Evolutionary conservation across 2,113 vertebrate genomes (phyloP).

Genomic region (Elephas maximus): DNA sequence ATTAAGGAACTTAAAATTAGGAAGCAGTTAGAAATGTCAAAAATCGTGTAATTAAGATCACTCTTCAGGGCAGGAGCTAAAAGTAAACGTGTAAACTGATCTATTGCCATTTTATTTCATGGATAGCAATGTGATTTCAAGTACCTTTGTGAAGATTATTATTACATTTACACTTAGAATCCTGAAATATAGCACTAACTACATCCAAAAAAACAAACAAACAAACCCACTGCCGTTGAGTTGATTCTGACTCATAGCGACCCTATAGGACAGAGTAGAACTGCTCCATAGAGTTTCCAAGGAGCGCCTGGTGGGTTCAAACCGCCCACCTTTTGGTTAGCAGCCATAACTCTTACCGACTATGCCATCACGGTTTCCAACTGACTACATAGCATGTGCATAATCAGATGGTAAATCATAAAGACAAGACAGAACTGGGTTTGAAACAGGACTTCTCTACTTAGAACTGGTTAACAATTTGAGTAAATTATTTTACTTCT

Average conservation of each 20-base stretch:
- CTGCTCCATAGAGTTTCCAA: too few relatives aligned
- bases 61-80: neutral
- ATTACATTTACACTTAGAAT: neutral
- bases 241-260: too few relatives aligned
- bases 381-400: too few relatives aligned
- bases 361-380: too few relatives aligned
- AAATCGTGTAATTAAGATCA: neutral
- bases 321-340: too few relatives aligned
- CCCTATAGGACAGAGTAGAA: too few relatives aligned
- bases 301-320: too few relatives aligned
- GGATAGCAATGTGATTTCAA: neutral
- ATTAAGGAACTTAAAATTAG: conserved; percentile 19
- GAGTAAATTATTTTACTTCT: neutral
- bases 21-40: neutral
- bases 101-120: neutral
- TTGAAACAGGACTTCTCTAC: neutral
- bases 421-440: neutral
- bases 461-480: neutral
- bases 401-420: too few relatives aligned
- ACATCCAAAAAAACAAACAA: too few relatives aligned
- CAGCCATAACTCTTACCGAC: too few relatives aligned
- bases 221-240: too few relatives aligned
- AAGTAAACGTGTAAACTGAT: neutral
- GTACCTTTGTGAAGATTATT: neutral
- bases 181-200: neutral